These are phyloP conservation scores for Elysia chlorotica DNA, from an alignment of 1,140 invertebrate genomes.

Conservation along the genomic window DNA sequence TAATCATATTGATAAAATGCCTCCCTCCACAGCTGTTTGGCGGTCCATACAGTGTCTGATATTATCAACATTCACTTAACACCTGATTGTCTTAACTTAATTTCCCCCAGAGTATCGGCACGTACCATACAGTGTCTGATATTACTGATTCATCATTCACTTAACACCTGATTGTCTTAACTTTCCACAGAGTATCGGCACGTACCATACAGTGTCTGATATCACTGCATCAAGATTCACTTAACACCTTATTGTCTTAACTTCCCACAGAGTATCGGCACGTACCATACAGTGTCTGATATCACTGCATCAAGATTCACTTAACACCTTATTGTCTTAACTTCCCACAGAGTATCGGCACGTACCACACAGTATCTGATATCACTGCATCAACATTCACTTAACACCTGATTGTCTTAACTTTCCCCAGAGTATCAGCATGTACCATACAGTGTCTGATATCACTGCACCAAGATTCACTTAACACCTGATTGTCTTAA, in stretches of 20 bases:
- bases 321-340: neutral
- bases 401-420: no score
- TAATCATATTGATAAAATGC: no score
- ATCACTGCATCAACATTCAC: no score
- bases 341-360: constrained; percentile 42
- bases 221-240: neutral
- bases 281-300: neutral
- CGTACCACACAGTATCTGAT: constrained; percentile 24
- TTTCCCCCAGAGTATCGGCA: neutral
- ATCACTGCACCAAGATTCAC: neutral
- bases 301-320: neutral
- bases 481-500: neutral
- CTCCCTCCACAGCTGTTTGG: neutral
- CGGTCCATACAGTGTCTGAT: no score
- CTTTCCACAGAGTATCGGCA: no score
- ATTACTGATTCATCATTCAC: no score
- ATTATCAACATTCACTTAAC: neutral
- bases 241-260: neutral
- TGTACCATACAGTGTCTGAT: constrained; percentile 25
- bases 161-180: no score
- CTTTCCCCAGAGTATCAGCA: no score
- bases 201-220: no score
- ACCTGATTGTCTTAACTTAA: neutral
- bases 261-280: no score
- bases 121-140: neutral